A percentile compares a stretch with the other conserved stretches of the same genome.
Conservation (phyloP, 2,113 vertebrate genomes). For the Urocitellus parryii region DNA sequence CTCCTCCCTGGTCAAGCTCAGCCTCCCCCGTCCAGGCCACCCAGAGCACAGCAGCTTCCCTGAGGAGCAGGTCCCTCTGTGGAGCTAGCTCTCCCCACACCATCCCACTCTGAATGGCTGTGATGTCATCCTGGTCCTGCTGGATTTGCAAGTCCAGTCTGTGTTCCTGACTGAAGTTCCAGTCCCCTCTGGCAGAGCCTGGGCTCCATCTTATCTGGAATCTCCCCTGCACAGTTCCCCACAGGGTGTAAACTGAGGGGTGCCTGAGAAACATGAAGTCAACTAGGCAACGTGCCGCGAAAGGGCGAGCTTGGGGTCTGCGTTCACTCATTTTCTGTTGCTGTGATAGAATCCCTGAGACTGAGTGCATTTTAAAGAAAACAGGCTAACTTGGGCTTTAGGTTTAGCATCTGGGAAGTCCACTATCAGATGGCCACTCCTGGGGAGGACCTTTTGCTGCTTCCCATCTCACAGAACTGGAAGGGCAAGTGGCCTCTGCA, state of each 20-base stretch:
- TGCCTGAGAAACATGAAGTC: neutral
- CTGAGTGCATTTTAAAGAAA: neutral
- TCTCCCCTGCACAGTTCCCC: neutral
- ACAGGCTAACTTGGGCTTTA: neutral
- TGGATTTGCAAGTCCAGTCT: too few species aligned
- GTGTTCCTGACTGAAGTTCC: too few species aligned
- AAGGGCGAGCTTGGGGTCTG: too few species aligned
- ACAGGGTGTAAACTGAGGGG: rapidly evolving
- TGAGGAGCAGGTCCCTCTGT: too few species aligned
- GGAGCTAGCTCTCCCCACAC: too few species aligned
- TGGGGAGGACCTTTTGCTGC: neutral
- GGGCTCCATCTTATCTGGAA: rapidly evolving
- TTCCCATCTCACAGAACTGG: neutral
- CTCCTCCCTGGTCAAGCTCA: too few species aligned
- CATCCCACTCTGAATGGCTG: too few species aligned
- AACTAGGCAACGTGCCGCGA: rapidly evolving
- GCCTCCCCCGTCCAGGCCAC: too few species aligned
- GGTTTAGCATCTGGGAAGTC: too few species aligned
- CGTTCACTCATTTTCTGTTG: neutral
- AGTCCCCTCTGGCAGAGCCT: neutral
- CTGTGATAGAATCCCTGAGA: neutral
- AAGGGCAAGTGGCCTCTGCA: rapidly evolving
- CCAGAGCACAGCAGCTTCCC: too few species aligned
- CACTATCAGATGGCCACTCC: neutral
- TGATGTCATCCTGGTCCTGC: too few species aligned